Evolutionary conservation across 2,888 invertebrate species (phyloP).

Genomic region (Scaptomyza polygonia): DNA sequence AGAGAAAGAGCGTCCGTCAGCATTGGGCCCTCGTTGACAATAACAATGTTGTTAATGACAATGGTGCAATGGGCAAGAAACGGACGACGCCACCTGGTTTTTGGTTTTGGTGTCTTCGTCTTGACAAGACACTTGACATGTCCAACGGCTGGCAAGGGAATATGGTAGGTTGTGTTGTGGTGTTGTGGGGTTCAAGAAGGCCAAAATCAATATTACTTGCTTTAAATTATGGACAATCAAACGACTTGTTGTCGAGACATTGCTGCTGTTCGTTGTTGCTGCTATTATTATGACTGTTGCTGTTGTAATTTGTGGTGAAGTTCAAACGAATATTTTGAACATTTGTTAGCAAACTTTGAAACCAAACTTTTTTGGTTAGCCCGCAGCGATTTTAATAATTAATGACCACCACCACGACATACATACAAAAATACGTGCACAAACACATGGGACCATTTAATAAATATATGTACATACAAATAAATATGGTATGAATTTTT

Average conservation of each 20-base stretch:
- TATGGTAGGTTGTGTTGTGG: background rate
- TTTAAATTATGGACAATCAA: conserved; percentile 52
- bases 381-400: conserved; percentile 21
- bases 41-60: conserved; percentile 10
- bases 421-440: background rate
- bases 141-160: conserved; percentile 1
- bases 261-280: background rate
- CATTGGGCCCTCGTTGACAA: conserved; percentile 23
- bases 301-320: conserved; percentile 11
- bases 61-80: conserved; percentile 28
- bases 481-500: background rate
- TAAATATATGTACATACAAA: background rate
- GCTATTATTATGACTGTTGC: background rate
- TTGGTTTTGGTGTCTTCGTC: background rate
- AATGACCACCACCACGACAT: conserved; percentile 22
- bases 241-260: conserved; percentile 14
- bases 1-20: conserved; percentile 16
- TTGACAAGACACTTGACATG: conserved; percentile 21
- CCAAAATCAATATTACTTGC: conserved; percentile 46
- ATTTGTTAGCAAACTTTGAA: conserved; percentile 14
- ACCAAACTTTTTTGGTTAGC: background rate
- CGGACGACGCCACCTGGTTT: conserved; percentile 1
- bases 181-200: background rate
- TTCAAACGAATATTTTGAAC: conserved; percentile 11
- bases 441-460: background rate